These are phyloP conservation scores for Amphipyra tragopoginis DNA, from an alignment of 2,888 invertebrate genomes.

Conservation along the genomic window DNA sequence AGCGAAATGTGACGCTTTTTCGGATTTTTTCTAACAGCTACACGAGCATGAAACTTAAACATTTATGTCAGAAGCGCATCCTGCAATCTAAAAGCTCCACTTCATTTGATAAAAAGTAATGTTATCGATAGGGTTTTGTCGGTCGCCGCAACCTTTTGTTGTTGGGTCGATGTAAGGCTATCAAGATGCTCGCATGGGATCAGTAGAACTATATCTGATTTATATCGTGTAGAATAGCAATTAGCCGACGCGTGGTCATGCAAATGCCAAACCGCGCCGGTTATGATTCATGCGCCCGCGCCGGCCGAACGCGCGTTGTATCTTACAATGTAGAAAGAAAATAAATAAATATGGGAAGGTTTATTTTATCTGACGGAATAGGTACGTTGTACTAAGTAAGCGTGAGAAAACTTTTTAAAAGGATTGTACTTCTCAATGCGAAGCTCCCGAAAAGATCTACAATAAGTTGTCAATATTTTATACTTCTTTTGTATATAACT, in stretches of 20 bases:
- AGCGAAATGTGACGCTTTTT: constrained; percentile 56
- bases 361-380: constrained; percentile 65
- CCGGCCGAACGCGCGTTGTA: constrained; percentile 65
- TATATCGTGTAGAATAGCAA: constrained; percentile 82
- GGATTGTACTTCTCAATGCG: constrained; percentile 27
- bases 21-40: constrained; percentile 28
- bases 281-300: constrained; percentile 78
- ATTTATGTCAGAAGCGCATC: constrained; percentile 32
- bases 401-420: constrained; percentile 48
- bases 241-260: constrained; percentile 79
- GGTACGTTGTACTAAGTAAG: constrained; percentile 45
- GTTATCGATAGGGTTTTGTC: constrained; percentile 39
- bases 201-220: constrained; percentile 74
- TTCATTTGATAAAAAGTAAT: constrained; percentile 27
- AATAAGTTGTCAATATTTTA: constrained; percentile 32
- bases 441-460: constrained; percentile 34
- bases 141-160: constrained; percentile 39
- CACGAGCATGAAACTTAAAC: constrained; percentile 33
- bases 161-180: constrained; percentile 60
- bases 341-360: constrained; percentile 67
- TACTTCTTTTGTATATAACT: constrained; percentile 34
- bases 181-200: constrained; percentile 63
- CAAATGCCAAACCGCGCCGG: constrained; percentile 76
- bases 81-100: constrained; percentile 37
- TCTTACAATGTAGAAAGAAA: constrained; percentile 68